Percentiles rank a stretch among this genome's conserved stretches.
Evolutionary conservation across 30 jellyfish, hydroid and myxozoan species (phyloP).

Genomic region (Phacellophora camtschatica): DNA sequence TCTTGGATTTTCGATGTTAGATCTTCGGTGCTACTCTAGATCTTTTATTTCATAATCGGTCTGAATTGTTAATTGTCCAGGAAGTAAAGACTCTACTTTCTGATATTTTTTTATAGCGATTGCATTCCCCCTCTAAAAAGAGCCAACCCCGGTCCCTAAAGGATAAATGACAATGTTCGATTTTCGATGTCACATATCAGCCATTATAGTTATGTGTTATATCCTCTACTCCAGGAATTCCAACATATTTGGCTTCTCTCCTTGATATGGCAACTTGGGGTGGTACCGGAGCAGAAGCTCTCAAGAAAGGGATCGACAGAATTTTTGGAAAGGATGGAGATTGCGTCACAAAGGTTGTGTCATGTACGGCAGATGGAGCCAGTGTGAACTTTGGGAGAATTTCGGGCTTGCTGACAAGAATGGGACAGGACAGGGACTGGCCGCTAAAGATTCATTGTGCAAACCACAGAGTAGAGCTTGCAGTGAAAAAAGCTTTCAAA

Average conservation of each 20-base stretch:
- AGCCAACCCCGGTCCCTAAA: too few relatives aligned
- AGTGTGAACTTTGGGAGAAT: constrained; percentile 63
- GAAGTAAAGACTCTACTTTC: too few relatives aligned
- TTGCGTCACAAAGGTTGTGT: constrained; percentile 22
- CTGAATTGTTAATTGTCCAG: too few relatives aligned
- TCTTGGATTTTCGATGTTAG: too few relatives aligned
- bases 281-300: constrained; percentile 19
- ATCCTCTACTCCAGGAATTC: constrained; percentile 14
- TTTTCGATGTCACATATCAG: too few relatives aligned
- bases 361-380: constrained; percentile 72
- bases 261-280: constrained; percentile 12
- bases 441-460: constrained; percentile 71
- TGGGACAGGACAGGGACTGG: constrained; percentile 54
- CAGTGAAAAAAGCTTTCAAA: constrained; percentile 54
- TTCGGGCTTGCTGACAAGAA: constrained; percentile 52
- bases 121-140: too few relatives aligned
- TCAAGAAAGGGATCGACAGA: neutral
- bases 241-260: neutral
- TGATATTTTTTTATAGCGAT: too few relatives aligned
- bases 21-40: too few relatives aligned
- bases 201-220: too few relatives aligned
- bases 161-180: too few relatives aligned
- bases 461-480: constrained; percentile 73
- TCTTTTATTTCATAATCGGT: too few relatives aligned
- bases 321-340: constrained; percentile 8